Evolutionary conservation across 2,888 invertebrate genomes (phyloP).

Genomic region (Abrostola triplasia): DNA sequence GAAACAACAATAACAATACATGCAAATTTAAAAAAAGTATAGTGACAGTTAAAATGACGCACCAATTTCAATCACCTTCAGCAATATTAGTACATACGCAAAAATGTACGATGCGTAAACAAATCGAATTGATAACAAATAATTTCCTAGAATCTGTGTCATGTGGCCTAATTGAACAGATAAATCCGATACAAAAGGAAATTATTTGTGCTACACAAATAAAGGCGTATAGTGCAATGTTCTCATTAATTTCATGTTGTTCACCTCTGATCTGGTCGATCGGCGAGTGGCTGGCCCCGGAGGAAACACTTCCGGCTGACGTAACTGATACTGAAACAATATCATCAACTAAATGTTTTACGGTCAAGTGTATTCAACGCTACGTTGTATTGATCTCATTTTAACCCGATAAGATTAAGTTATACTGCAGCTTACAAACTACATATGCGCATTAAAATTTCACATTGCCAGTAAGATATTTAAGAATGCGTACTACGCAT

Average conservation of each 20-base stretch:
- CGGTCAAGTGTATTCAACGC: background rate
- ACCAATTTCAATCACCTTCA: too few species aligned
- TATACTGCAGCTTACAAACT: conserved; percentile 14
- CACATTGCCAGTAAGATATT: conserved; percentile 21
- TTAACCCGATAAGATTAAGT: conserved; percentile 25
- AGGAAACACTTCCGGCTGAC: conserved; percentile 81
- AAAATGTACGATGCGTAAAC: conserved; percentile 12
- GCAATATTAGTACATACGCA: background rate
- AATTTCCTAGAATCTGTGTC: conserved; percentile 15
- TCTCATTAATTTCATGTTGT: conserved; percentile 14
- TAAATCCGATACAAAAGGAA: conserved; percentile 35
- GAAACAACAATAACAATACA: background rate
- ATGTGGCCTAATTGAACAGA: conserved; percentile 23
- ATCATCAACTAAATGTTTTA: conserved; percentile 19
- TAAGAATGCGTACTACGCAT: conserved; percentile 21
- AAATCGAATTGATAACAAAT: conserved; percentile 17
- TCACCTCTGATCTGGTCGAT: conserved; percentile 77
- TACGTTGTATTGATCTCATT: conserved; percentile 31
- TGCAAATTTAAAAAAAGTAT: background rate
- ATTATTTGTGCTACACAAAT: conserved; percentile 10
- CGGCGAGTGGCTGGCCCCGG: conserved; percentile 81
- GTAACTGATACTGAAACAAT: conserved; percentile 69
- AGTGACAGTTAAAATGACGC: background rate
- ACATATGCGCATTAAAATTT: conserved; percentile 29
- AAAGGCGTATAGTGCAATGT: conserved; percentile 25